These are phyloP conservation scores for Papilio protenor DNA, from an alignment of 2,888 invertebrate species.

Conservation along the genomic window DNA sequence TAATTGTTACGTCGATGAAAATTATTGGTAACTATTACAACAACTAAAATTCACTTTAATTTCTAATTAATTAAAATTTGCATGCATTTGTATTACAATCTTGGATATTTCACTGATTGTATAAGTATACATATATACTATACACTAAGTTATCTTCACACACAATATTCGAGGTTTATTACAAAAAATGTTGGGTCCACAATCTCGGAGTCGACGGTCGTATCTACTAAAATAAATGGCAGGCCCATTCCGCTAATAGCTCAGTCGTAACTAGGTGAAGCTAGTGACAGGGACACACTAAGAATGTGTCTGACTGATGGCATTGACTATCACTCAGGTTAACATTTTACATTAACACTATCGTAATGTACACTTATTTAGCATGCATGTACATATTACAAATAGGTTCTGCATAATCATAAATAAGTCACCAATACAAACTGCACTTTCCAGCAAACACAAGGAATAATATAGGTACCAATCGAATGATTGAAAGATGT, in stretches of 20 bases:
- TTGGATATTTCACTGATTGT: not conserved
- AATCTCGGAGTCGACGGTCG: slow-evolving; percentile 35
- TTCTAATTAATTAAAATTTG: not conserved
- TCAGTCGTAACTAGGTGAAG: slow-evolving; percentile 40
- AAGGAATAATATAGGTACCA: slow-evolving; percentile 7
- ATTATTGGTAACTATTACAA: not conserved
- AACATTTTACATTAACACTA: not conserved
- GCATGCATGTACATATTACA: not conserved
- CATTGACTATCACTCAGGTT: not conserved
- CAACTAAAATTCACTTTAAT: not conserved
- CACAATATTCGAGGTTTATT: slow-evolving; percentile 34
- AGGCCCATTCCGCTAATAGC: slow-evolving; percentile 42
- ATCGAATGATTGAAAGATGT: slow-evolving; percentile 13
- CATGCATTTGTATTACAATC: not conserved
- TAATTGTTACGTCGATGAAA: not conserved
- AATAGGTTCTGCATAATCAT: not conserved
- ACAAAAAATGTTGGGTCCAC: slow-evolving; percentile 39
- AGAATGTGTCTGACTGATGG: slow-evolving; percentile 24
- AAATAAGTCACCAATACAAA: not conserved
- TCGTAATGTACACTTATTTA: not conserved
- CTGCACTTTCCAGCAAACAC: not conserved
- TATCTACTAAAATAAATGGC: slow-evolving; percentile 42
- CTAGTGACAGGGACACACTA: slow-evolving; percentile 33
- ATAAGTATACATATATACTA: not conserved
- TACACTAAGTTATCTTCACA: not conserved